Evolutionary conservation across 1,140 invertebrate species (phyloP).

Genomic region (Philotrypesis tridentata): DNA sequence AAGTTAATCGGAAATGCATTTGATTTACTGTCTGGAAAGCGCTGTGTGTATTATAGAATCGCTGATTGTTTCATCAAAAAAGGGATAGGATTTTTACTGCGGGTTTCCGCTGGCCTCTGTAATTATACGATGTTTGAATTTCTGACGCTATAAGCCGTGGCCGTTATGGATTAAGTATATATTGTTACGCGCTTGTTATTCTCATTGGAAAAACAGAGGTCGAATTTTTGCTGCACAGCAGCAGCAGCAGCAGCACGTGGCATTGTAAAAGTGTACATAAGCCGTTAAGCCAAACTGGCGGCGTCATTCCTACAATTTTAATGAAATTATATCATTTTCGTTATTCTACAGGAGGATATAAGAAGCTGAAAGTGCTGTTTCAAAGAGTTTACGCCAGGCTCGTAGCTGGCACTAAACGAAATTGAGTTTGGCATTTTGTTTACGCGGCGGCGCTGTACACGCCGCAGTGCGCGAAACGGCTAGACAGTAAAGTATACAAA

Average conservation of each 20-base stretch:
- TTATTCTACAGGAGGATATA: not conserved
- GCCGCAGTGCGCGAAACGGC: not conserved
- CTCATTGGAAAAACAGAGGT: no score
- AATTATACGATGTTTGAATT: not conserved
- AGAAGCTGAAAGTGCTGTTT: not conserved
- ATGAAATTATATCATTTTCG: not conserved
- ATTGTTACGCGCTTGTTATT: not conserved
- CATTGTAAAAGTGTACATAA: no score
- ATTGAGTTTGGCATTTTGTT: not conserved
- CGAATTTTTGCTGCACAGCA: no score
- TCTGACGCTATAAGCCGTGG: not conserved
- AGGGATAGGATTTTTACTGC: not conserved
- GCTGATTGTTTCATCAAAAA: constrained; percentile 10
- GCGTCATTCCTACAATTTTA: no score
- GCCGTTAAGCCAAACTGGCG: no score
- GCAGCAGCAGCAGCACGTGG: no score
- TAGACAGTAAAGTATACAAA: not conserved
- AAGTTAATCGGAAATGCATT: not conserved
- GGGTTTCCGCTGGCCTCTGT: not conserved
- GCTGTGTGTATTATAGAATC: not conserved
- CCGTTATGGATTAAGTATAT: not conserved
- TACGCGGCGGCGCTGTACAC: not conserved
- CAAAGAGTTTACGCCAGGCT: no score
- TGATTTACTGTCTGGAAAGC: constrained; percentile 28
- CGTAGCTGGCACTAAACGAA: not conserved